A percentile compares a stretch with the other conserved stretches of the same genome.
phyloP scores from a whole-genome alignment of 2,797 vertebrate genomes.

The Oreonectes daqikongensis region DNA sequence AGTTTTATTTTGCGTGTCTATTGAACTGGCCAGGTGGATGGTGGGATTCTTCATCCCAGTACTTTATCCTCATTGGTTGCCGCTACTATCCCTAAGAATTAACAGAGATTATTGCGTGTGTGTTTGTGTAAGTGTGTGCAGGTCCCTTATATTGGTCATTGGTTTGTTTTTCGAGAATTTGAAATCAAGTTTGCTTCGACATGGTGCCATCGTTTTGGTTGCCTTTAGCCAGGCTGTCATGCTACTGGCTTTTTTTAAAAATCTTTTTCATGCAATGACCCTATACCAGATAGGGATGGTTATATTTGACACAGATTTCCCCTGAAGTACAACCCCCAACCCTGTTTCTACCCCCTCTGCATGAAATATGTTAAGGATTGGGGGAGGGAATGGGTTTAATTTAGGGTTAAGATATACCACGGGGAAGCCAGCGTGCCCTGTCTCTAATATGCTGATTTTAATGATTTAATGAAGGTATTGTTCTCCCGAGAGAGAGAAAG shows the following conservation, averaged over 20 bases:
- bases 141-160: background rate
- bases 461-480: slow-evolving; percentile 41
- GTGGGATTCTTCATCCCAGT: background rate
- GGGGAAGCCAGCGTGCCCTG: background rate
- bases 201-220: background rate
- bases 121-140: background rate
- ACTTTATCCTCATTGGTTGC: background rate
- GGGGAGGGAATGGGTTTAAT: slow-evolving; percentile 42
- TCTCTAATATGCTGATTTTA: slow-evolving; percentile 42
- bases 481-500: slow-evolving; percentile 2
- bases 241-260: background rate
- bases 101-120: slow-evolving; percentile 4
- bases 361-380: slow-evolving; percentile 29
- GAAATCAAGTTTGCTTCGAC: background rate
- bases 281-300: slow-evolving; percentile 13
- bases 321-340: slow-evolving; percentile 36
- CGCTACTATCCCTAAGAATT: background rate
- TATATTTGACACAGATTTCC: slow-evolving; percentile 33
- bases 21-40: background rate
- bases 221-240: background rate
- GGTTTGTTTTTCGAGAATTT: slow-evolving; percentile 1
- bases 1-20: background rate
- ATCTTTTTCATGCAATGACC: background rate
- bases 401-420: slow-evolving; percentile 42
- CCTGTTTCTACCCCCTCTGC: slow-evolving; percentile 9